Conservation (phyloP, 2,888 invertebrate genomes). For the Schizotus pectinicornis region DNA sequence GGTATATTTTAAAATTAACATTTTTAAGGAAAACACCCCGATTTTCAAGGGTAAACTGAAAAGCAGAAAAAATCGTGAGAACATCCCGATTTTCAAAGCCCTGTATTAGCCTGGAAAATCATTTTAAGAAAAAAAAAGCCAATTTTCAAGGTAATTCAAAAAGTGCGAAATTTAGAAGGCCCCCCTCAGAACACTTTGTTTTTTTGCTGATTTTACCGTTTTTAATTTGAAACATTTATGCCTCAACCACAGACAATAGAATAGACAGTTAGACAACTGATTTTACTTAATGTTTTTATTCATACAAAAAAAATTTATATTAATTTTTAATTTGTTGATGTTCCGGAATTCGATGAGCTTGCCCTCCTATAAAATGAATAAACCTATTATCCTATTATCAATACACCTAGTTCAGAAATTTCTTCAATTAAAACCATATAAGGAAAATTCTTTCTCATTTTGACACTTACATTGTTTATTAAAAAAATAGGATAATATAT, state of each 20-base stretch:
- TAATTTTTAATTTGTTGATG: conserved; percentile 17
- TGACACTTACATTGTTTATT: too few relatives aligned
- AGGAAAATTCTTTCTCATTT: too few relatives aligned
- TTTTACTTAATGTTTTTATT: conserved; percentile 17
- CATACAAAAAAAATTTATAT: conserved; percentile 7
- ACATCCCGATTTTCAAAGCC: too few relatives aligned
- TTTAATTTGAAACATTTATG: conserved; percentile 17
- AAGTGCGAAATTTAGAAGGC: too few relatives aligned
- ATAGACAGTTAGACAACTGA: conserved; percentile 18
- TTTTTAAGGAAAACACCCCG: too few relatives aligned
- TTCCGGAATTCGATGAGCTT: conserved; percentile 20
- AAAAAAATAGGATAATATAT: conserved; percentile 15
- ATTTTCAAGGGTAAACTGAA: too few relatives aligned
- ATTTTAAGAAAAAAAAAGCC: background rate
- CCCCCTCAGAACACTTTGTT: too few relatives aligned
- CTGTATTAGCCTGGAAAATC: conserved; percentile 1
- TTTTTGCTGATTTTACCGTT: conserved; percentile 13
- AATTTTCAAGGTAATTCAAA: too few relatives aligned
- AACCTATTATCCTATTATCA: conserved; percentile 11
- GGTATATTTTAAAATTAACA: too few relatives aligned
- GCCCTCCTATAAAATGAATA: conserved; percentile 13
- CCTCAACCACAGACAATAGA: conserved; percentile 18
- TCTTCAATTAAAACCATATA: conserved; percentile 3
- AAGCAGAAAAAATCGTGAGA: too few relatives aligned
- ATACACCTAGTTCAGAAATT: conserved; percentile 1